Evolutionary conservation across 2,888 invertebrate species (phyloP).

Genomic region (Ditula angustiorana): DNA sequence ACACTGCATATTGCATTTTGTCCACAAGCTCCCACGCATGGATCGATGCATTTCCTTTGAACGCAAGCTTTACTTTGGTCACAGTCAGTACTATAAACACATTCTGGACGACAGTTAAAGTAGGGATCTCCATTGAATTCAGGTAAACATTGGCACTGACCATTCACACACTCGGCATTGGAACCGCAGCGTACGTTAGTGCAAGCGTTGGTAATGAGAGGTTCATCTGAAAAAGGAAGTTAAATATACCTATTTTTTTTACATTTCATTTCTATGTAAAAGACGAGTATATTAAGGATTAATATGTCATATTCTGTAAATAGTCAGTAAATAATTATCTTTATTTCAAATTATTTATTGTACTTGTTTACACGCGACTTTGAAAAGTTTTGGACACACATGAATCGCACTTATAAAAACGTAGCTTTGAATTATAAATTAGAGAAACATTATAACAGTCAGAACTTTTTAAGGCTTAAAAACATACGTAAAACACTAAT

Average conservation of each 20-base stretch:
- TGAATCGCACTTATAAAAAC: too few relatives aligned
- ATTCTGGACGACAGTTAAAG: constrained; percentile 91
- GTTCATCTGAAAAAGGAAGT: constrained; percentile 62
- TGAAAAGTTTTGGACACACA: too few relatives aligned
- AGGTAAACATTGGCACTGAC: constrained; percentile 89
- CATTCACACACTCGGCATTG: constrained; percentile 88
- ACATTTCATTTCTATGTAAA: background rate
- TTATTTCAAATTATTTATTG: too few relatives aligned
- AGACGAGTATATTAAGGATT: too few relatives aligned
- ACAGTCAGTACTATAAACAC: constrained; percentile 91
- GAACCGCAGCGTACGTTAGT: constrained; percentile 89
- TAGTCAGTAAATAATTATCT: too few relatives aligned
- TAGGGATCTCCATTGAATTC: constrained; percentile 92
- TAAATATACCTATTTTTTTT: background rate
- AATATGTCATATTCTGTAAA: too few relatives aligned
- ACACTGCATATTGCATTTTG: constrained; percentile 86
- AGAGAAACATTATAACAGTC: too few relatives aligned
- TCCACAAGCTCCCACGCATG: constrained; percentile 90
- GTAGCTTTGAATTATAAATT: too few relatives aligned
- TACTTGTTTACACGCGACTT: too few relatives aligned
- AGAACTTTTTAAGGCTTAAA: too few relatives aligned
- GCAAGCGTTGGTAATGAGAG: constrained; percentile 86
- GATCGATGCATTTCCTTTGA: constrained; percentile 90
- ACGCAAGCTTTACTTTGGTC: constrained; percentile 89
- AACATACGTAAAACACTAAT: too few relatives aligned